Percentiles rank a stretch among this genome's conserved stretches.
Conservation (phyloP, 2,113 vertebrate species). For the Saccopteryx bilineata region DNA sequence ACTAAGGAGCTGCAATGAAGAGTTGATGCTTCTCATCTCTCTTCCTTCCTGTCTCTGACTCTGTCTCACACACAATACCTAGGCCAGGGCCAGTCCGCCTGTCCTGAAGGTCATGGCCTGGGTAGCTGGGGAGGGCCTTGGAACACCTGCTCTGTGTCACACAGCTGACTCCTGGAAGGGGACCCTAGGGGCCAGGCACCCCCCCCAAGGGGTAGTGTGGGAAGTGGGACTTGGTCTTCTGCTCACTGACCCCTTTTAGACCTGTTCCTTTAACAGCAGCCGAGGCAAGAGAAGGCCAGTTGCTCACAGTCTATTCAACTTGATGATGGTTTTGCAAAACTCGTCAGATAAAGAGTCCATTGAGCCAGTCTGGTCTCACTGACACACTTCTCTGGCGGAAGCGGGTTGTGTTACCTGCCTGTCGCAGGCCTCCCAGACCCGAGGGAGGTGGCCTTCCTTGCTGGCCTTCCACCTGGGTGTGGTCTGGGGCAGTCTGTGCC, state of each 20-base stretch:
- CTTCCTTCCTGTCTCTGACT: no score
- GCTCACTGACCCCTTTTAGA: not conserved
- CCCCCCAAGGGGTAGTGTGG: not conserved
- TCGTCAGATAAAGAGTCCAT: slow-evolving; percentile 43
- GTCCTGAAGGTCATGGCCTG: not conserved
- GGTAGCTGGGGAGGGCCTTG: not conserved
- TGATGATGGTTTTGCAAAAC: not conserved
- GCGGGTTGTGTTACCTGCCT: slow-evolving; percentile 51
- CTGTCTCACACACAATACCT: no score
- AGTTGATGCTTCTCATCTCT: no score
- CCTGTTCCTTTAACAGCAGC: not conserved
- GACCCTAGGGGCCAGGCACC: rapidly evolving
- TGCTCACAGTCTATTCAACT: not conserved
- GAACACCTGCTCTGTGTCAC: not conserved
- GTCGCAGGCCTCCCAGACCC: not conserved
- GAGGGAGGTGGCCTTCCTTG: not conserved
- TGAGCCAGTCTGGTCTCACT: not conserved
- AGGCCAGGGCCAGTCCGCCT: not conserved
- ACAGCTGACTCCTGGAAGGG: not conserved
- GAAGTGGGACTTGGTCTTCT: not conserved
- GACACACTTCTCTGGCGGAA: slow-evolving; percentile 18
- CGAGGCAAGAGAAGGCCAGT: not conserved
- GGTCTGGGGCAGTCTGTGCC: not conserved
- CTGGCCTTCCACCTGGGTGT: not conserved
- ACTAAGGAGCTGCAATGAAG: no score